These are phyloP conservation scores for Rhyacophila brunnea DNA, from an alignment of 1,140 invertebrate species.

Conservation along the genomic window DNA sequence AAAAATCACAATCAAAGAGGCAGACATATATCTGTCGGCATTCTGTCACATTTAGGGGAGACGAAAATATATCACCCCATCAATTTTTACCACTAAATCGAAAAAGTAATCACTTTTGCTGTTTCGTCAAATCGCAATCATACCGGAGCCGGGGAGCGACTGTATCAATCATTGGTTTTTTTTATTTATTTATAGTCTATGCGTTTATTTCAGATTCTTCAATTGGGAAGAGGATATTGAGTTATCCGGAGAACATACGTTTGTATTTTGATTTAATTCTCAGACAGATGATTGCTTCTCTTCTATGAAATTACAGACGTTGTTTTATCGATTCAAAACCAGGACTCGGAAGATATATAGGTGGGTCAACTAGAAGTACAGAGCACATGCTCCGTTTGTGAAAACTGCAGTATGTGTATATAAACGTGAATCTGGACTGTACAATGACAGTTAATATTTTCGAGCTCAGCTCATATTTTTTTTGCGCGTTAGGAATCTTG, in stretches of 20 bases:
- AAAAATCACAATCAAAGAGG: too few relatives aligned
- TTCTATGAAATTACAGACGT: background rate
- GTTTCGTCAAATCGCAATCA: slow-evolving; percentile 30
- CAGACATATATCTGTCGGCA: too few relatives aligned
- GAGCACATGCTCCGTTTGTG: too few relatives aligned
- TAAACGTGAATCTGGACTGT: too few relatives aligned
- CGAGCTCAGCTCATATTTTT: too few relatives aligned
- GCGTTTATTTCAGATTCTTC: slow-evolving; percentile 10
- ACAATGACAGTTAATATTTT: too few relatives aligned
- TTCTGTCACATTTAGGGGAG: background rate
- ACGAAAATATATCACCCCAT: slow-evolving; percentile 3
- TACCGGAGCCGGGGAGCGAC: slow-evolving; percentile 10
- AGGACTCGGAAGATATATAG: too few relatives aligned
- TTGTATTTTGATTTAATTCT: slow-evolving; percentile 10
- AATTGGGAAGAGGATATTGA: slow-evolving; percentile 25
- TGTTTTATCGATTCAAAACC: too few relatives aligned
- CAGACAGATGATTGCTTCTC: slow-evolving; percentile 3
- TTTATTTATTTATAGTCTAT: slow-evolving; percentile 15
- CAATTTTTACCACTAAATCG: slow-evolving; percentile 26
- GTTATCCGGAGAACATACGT: slow-evolving; percentile 25
- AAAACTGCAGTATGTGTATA: too few relatives aligned
- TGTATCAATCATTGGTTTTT: slow-evolving; percentile 28
- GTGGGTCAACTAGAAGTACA: too few relatives aligned
- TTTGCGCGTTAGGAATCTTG: too few relatives aligned
- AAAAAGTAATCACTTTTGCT: slow-evolving; percentile 34